These are phyloP conservation scores for Microcebus murinus DNA, from an alignment of 2,113 vertebrate species.

Conservation along the genomic window DNA sequence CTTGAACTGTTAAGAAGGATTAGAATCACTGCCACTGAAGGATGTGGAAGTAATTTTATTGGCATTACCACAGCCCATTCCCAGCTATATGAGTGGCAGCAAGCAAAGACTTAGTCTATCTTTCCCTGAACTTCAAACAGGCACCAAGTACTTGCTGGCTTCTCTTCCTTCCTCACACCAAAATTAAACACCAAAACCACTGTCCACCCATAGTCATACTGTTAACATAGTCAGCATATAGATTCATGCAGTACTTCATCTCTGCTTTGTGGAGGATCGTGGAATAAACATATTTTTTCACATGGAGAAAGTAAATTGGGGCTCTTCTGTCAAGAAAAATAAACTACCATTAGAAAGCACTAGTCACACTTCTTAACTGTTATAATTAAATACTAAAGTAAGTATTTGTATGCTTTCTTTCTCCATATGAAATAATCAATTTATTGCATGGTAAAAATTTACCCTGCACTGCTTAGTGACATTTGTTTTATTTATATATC, in stretches of 20 bases:
- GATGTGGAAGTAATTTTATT: not conserved
- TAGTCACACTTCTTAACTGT: not conserved
- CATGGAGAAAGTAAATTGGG: not conserved
- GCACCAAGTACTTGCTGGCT: not conserved
- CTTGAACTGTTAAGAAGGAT: not conserved
- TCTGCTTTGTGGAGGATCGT: not conserved
- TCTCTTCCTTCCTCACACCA: not conserved
- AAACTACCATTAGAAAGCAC: not conserved
- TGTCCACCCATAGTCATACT: not conserved
- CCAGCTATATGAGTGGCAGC: not conserved
- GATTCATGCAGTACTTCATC: not conserved
- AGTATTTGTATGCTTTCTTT: not conserved
- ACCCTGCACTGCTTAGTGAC: not conserved
- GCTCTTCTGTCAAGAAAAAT: not conserved
- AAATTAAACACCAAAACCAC: conserved; percentile 16
- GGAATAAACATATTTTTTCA: not conserved
- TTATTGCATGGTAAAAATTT: not conserved
- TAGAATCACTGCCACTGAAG: not conserved
- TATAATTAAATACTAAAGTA: not conserved
- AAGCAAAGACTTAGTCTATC: not conserved
- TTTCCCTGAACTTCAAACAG: not conserved
- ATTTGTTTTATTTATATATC: conserved; percentile 33
- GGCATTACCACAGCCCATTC: not conserved
- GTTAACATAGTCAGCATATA: not conserved
- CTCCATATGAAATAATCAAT: not conserved